Evolutionary conservation across 2,113 vertebrate genomes (phyloP).

Genomic region (Labeo catla): DNA sequence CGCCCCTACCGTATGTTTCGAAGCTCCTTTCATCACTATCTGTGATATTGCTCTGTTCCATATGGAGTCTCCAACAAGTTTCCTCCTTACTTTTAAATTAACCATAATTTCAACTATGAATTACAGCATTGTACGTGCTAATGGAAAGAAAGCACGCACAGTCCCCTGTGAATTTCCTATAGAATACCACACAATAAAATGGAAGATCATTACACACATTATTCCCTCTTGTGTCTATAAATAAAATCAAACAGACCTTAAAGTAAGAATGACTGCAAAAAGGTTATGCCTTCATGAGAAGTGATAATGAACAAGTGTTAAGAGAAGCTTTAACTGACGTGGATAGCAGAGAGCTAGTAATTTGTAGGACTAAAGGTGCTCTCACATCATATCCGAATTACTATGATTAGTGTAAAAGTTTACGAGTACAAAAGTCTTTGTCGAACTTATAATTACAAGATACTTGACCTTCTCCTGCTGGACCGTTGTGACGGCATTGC

Average conservation of each 20-base stretch:
- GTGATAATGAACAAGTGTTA: background rate
- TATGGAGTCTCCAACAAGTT: background rate
- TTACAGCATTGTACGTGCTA: background rate
- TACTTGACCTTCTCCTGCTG: background rate
- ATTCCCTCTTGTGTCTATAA: background rate
- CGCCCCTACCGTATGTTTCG: background rate
- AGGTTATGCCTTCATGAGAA: background rate
- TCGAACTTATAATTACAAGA: background rate
- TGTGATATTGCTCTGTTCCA: slow-evolving; percentile 16
- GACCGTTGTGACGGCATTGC: background rate
- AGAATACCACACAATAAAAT: background rate
- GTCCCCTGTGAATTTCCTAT: background rate
- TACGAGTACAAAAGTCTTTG: background rate
- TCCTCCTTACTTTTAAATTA: background rate
- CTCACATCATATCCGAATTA: background rate
- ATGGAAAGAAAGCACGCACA: background rate
- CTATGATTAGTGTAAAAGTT: background rate
- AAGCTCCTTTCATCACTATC: background rate
- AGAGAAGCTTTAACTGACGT: background rate
- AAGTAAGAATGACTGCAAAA: background rate
- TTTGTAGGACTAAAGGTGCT: background rate
- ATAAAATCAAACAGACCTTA: background rate
- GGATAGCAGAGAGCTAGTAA: background rate
- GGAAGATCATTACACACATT: background rate
- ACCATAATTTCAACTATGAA: slow-evolving; percentile 2